Conservation (phyloP, 2,113 vertebrate genomes). For the Collichthys lucidus region DNA sequence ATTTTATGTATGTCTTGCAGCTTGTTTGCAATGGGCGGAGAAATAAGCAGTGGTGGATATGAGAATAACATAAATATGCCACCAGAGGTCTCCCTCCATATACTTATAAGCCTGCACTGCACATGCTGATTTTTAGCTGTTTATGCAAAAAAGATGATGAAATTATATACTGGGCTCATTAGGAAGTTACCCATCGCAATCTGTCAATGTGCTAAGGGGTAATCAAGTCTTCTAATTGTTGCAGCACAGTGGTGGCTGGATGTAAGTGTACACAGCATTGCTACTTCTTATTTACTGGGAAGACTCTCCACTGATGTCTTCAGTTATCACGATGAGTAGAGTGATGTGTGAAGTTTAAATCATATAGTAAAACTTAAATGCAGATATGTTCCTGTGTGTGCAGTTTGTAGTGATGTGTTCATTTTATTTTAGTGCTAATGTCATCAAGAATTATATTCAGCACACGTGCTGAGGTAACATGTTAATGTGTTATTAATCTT, state of each 20-base stretch:
- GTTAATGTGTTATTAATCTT: conserved; percentile 3
- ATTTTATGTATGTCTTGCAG: conserved; percentile 18
- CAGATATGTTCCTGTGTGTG: conserved; percentile 36
- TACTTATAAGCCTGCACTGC: not conserved
- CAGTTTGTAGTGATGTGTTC: not conserved
- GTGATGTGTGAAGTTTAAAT: conserved; percentile 21
- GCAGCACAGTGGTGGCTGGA: not conserved
- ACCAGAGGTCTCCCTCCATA: conserved; percentile 45
- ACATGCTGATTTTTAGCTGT: conserved; percentile 7
- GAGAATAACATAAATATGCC: conserved; percentile 8
- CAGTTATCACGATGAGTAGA: not conserved
- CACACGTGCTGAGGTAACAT: conserved; percentile 13
- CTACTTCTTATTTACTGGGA: not conserved
- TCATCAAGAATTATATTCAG: conserved; percentile 5
- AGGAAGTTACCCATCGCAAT: conserved; percentile 1
- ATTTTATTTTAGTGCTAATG: conserved; percentile 9
- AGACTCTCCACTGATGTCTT: not conserved
- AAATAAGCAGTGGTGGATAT: conserved; percentile 1
- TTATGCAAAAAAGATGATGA: not conserved
- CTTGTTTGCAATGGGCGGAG: conserved; percentile 8
- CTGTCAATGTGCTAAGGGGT: not conserved
- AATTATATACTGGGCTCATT: not conserved
- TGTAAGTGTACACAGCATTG: not conserved
- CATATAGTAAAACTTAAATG: conserved; percentile 11
- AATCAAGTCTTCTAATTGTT: not conserved